phyloP scores from a whole-genome alignment of 1,140 invertebrate genomes.

The Trachymyrmex cornetzi region DNA sequence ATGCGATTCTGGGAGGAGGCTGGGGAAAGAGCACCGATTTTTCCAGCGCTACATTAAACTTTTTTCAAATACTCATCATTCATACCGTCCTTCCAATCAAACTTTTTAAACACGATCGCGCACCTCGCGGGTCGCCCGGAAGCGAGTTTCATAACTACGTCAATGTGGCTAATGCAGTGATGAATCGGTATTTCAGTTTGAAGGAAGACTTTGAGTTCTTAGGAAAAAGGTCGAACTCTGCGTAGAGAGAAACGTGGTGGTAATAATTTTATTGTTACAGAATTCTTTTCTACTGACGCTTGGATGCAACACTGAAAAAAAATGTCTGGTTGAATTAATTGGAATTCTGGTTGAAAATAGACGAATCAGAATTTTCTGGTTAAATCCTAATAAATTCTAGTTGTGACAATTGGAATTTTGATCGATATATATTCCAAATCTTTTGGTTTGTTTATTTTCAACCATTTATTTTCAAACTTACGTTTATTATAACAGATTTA shows the following conservation, averaged over 20 bases:
- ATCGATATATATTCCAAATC: too few relatives aligned
- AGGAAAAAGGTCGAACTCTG: background rate
- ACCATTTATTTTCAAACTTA: background rate
- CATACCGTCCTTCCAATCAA: constrained; percentile 52
- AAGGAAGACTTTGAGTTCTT: background rate
- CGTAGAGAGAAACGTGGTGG: background rate
- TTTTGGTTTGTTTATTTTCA: too few relatives aligned
- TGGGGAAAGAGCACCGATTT: constrained; percentile 1
- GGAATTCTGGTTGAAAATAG: too few relatives aligned
- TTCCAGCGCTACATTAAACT: constrained; percentile 31
- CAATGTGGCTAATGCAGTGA: constrained; percentile 54
- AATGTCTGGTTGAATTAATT: too few relatives aligned
- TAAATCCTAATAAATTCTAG: too few relatives aligned
- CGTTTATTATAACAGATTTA: background rate
- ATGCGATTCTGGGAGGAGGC: background rate
- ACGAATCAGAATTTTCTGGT: too few relatives aligned
- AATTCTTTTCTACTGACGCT: background rate
- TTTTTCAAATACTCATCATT: constrained; percentile 44
- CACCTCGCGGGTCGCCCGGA: constrained; percentile 17
- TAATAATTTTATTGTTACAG: constrained; percentile 3
- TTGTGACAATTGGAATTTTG: too few relatives aligned
- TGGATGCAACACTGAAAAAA: background rate
- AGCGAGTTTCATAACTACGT: constrained; percentile 52
- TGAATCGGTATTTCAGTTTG: constrained; percentile 35
- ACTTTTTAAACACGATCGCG: constrained; percentile 53